Base-by-base conservation (phyloP, 2,888 invertebrate species). In the Herminia tarsipennalis region DNA sequence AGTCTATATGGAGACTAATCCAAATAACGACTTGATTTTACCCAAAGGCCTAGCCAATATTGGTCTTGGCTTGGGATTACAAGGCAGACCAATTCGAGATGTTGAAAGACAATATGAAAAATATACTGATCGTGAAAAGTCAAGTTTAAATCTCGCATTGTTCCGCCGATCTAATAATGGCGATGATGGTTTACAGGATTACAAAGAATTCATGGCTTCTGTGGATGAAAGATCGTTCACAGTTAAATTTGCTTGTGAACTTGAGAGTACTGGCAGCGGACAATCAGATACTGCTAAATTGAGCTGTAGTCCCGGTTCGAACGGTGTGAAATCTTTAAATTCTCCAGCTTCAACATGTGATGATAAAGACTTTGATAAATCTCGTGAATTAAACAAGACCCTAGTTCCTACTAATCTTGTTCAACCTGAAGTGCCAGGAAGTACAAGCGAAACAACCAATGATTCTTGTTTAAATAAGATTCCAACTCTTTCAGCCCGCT, bases 41-140 rank as follows among this genome's bases (percentile, higher is more conserved):
- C 88, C 88, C 0, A 86, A 82, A 66, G 86, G 88, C 0, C 65
- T 89, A 0, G 22, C 9, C 0, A 51, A 35, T 2, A 32, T 88
- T 1, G 89, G 89, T 0, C 66, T 72, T 0, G 89, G 89, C 0
- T 56, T 89, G 1, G 87, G 89, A 0, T 33, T 60, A 2, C 49
- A 61, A 2, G 88, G 86, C 0, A 76, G 60, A 55, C 81, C 86
- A 0, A 34, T 86, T 1, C 71, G 70, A 27, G 81, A 85, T 29
- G 50, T 88, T 1, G 70, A 56, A 0, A 56, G 68, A 12, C 78
- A 88, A 9, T 88, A 78, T 38, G 66, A 79, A 27, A 75, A 76
- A 52, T 80, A 73, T 30, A 14, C 75, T 0, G 74, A 57, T 3
- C 70, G 77, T 1, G 41, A 72, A 46, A 36, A 29, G 1, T 62